Base-by-base conservation (phyloP, 2,113 vertebrate genomes). In the Channa maculata region DNA sequence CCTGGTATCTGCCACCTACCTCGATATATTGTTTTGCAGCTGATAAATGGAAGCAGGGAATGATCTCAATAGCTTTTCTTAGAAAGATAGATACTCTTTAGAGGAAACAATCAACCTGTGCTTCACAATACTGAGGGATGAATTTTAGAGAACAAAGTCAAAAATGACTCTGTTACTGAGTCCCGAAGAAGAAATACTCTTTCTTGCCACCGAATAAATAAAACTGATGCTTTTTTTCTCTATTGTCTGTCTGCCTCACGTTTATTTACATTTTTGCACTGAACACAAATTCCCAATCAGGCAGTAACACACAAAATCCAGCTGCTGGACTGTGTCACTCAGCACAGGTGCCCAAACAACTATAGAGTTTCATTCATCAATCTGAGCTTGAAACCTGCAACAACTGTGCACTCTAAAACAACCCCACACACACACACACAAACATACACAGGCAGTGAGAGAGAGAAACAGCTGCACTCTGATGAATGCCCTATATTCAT, bases 401-500 rank as follows among this genome's bases (percentile, higher is more conserved):
- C 87, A 87, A 92, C 89, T 84, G 86, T 71, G 65, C 60, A 15
- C 52, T 67, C 72, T 62, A 61, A 81, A 77, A 86, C 71, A 76
- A 79, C 48, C 72, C 51, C 64, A 54, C 75, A 49, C 67, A 52
- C 64, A 54, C 33, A 54, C 68, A 70, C 68, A 61, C 62, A 75
- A 7, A 65, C 9, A 10, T 24, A 45, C 45, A 13, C 9, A 63
- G 60, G 55, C 64, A 70, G 46, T 58, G 37, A 63, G 11, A 60
- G 66, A 62, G 24, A 83, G 74, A 88, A 88, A 86, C 92, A 91
- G 91, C 92, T 92, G 91, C 91, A 87, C 81, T 66, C 76, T 85
- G 79, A 91, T 94, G 91, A 94, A 94, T 93, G 89, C 75, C 84
- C 85, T 70, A 70, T 65, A 92, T 94, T 93, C 89, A 92, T 82